Conservation (phyloP, 30 jellyfish, hydroid and myxozoan species). For the Rhopilema esculentum region DNA sequence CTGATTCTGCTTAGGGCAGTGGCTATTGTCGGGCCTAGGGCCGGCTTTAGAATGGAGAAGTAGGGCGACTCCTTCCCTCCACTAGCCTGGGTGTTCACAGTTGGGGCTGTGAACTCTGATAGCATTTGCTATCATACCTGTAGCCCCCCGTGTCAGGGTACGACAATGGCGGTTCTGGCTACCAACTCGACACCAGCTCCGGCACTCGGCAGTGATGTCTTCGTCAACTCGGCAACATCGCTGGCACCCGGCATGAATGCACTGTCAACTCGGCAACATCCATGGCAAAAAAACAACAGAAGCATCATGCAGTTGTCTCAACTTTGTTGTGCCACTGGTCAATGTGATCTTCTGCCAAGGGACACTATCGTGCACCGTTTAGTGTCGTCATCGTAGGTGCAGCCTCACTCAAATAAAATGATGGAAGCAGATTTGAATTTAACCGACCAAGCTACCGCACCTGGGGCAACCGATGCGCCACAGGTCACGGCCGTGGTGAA, state of each 20-base stretch:
- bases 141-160: not conserved
- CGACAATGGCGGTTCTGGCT: not conserved
- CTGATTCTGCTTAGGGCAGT: conserved; percentile 43
- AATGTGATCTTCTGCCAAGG: conserved; percentile 9
- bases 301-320: not conserved
- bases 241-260: not conserved
- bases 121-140: not conserved
- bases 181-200: not conserved
- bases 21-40: not conserved
- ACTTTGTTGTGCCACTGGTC: not conserved
- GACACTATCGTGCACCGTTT: conserved; percentile 19
- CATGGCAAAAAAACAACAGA: not conserved
- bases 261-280: not conserved
- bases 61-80: conserved; percentile 62
- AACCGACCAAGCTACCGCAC: conserved; percentile 58
- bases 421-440: conserved; percentile 2
- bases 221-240: not conserved
- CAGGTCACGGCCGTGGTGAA: conserved; percentile 70
- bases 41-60: conserved; percentile 48
- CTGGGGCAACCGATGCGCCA: conserved; percentile 77
- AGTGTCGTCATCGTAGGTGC: conserved; percentile 63
- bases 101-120: not conserved
- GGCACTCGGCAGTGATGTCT: not conserved
- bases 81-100: conserved; percentile 54
- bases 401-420: conserved; percentile 43